Percentiles rank a stretch among this genome's conserved stretches.
phyloP scores from a whole-genome alignment of 2,113 vertebrate species.

The human region GRCh38 chr15:58705001-58705500 shows the following conservation, averaged over 20 bases:
- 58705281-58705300: not conserved
- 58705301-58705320: not conserved
- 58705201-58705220: not conserved
- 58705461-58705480: not conserved
- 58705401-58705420: slow-evolving; percentile 6
- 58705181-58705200: not conserved
- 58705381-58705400: not conserved
- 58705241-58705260: not conserved
- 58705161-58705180: not conserved
- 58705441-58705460: slow-evolving; percentile 7
- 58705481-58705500: not conserved
- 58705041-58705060: not conserved
- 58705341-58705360: slow-evolving; percentile 11
- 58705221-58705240: slow-evolving; percentile 5
- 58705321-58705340: slow-evolving; percentile 11
- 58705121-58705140: not conserved
- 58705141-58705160: not conserved
- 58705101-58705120: slow-evolving; percentile 27
- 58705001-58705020: slow-evolving; percentile 8
- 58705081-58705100: not conserved
- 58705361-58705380: not conserved
- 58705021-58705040: slow-evolving; percentile 26
- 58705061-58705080: not conserved
- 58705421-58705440: not conserved
- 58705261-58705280: not conserved